phyloP scores from a whole-genome alignment of 2,113 vertebrate species.

The Catharus fuscescens region DNA sequence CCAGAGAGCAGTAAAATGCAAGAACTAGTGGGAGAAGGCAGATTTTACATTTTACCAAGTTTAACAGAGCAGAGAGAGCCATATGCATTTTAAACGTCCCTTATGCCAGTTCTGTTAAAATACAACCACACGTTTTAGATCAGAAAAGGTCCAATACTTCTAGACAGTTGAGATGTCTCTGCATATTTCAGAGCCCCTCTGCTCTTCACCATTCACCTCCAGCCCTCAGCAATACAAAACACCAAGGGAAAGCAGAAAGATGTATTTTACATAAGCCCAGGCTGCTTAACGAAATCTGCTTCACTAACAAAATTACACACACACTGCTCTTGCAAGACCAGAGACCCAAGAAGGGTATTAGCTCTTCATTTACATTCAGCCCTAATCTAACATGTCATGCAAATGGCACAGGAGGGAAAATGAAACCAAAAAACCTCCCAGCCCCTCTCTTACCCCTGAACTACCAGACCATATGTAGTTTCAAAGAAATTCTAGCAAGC shows the following conservation, averaged over 20 bases:
- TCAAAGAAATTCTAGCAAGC: slow-evolving; percentile 53
- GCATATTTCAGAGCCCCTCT: neutral
- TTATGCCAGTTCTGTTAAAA: neutral
- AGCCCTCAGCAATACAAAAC: neutral
- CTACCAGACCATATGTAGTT: slow-evolving; percentile 61
- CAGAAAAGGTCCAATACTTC: neutral
- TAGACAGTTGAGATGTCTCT: neutral
- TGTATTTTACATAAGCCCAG: neutral
- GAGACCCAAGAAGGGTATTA: slow-evolving; percentile 8
- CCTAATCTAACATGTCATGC: slow-evolving; percentile 63
- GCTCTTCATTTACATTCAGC: slow-evolving; percentile 45
- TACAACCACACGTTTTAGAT: neutral
- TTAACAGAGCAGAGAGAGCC: neutral
- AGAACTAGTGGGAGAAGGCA: slow-evolving; percentile 23
- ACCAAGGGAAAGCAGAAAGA: neutral
- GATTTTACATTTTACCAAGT: slow-evolving; percentile 5
- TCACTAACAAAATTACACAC: neutral
- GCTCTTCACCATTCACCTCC: neutral
- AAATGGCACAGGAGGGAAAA: slow-evolving; percentile 55
- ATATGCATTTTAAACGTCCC: neutral
- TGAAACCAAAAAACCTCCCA: slow-evolving; percentile 2
- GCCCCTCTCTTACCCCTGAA: slow-evolving; percentile 33
- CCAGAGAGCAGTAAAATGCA: slow-evolving; percentile 43
- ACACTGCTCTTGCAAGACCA: neutral
- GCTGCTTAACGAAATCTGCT: neutral